Evolutionary conservation across 2,113 vertebrate species (phyloP).

Genomic region (Pithys albifrons): DNA sequence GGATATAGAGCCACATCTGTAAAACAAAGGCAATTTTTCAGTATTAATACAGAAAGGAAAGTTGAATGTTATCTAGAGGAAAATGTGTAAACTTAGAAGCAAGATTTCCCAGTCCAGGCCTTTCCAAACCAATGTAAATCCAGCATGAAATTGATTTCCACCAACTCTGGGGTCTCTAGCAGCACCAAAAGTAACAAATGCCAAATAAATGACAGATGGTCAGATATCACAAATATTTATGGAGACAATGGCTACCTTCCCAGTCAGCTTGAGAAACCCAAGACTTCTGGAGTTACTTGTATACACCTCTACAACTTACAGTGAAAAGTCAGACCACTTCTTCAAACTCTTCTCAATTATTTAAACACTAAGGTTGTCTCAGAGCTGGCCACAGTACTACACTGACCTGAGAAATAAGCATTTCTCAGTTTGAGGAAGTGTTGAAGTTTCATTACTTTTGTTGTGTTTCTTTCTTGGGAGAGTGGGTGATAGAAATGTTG

Average conservation of each 20-base stretch:
- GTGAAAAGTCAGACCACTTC: neutral
- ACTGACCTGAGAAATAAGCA: conserved; percentile 3
- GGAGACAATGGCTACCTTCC: neutral
- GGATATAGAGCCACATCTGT: neutral
- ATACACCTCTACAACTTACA: neutral
- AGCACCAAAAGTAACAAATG: neutral
- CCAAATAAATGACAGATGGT: neutral
- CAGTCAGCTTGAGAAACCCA: neutral
- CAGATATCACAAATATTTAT: neutral
- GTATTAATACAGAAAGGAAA: neutral
- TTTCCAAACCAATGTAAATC: neutral
- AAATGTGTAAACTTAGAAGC: neutral
- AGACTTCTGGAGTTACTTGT: neutral
- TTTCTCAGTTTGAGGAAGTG: conserved; percentile 30
- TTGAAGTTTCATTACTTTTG: conserved; percentile 21
- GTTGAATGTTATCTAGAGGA: neutral
- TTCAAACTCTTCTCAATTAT: neutral
- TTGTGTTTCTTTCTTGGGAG: neutral
- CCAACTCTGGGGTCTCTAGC: neutral
- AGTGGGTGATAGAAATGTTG: neutral
- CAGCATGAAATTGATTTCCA: neutral
- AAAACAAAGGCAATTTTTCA: neutral
- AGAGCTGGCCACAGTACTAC: neutral
- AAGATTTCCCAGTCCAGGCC: neutral
- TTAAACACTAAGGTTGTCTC: neutral